Evolutionary conservation across 2,888 invertebrate genomes (phyloP), one percentile per base, ranked within the genome.

Genomic region (Phragmatobia fuliginosa): DNA sequence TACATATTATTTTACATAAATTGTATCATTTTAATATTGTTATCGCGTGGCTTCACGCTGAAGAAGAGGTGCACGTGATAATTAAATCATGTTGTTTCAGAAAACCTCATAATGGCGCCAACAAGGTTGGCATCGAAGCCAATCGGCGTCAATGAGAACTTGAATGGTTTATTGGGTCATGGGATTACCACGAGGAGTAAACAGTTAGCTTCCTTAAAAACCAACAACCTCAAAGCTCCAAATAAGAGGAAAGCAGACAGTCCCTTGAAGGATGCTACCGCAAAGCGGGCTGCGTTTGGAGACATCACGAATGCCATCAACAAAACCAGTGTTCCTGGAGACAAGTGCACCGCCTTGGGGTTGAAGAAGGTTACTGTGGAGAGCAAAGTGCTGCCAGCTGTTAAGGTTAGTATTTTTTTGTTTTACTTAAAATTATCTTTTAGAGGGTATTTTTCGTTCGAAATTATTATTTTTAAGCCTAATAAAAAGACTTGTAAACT

Each of bases 221-320:
- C 91, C 82, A 89, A 93, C 74, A 87, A 81, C 75, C 88, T 95
- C 78, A 96, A 96, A 86, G 89, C 94, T 33, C 94, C 96, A 68
- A 95, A 96, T 66, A 98, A 98, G 90, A 96, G 98, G 86, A 98
- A 98, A 96, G 98, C 98, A 2, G 96, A 96, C 76, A 98, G 98
- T 70, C 98, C 98, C 7, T 86, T 96, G 61, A 98, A 97, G 91
- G 97, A 97, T 87, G 96, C 96, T 79, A 96, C 96, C 66, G 96
- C 96, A 8, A 98, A 98, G 90, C 95, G 98, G 83, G 97, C 98
- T 59, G 98, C 98, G 5, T 96, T 99, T 86, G 98, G 97, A 74
- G 98, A 98, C 90, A 96, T 98, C 79, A 98, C 98, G 66, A 98
- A 98, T 92, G 97, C 96, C 76, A 91, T 93, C 79, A 92, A 94